Evolutionary conservation across 2,888 invertebrate genomes (phyloP), one percentile per base, ranked within the genome.

Genomic region (Cataglyphis cursor): DNA sequence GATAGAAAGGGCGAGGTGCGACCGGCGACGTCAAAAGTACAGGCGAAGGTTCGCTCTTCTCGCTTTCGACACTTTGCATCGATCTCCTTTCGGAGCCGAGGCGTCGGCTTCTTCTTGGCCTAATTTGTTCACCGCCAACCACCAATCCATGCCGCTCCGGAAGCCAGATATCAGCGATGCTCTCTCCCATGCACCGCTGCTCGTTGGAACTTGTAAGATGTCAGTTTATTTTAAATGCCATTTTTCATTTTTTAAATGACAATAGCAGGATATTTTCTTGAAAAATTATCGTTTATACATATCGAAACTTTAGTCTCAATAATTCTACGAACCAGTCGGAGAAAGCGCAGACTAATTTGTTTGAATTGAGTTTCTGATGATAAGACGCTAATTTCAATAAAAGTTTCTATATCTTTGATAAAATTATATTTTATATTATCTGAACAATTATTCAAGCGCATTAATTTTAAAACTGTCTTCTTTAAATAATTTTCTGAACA

Each of bases 11-110:
- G 83, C 87, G 87, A 89, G 85, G 86, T 83, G 81, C 73, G 82
- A 82, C 83, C 84, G 89, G 83, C 90, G 84, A 89, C 88, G 88
- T 89, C 84, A 90, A 90, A 92, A 92, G 92, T 92, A 90, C 88
- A 90, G 91, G 89, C 91, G 85, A 87, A 87, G 65, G 84, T 86
- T 28, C 24, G 12, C 38, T 66, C 88, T 88, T 85, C 88, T 89
- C 86, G 82, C 89, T 75, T 75, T 88, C 86, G 89, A 91, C 90
- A 90, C 90, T 89, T 83, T 89, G 85, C 86, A 90, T 92, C 89
- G 90, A 91, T 91, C 87, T 82, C 84, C 59, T 82, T 83, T 64
- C 65, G 75, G 78, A 70, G 54, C 66, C 44, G 68, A 73, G 35
- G 62, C 59, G 61, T 59, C 73, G 38, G 18, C 48, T 68, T 51